These are phyloP conservation scores for Onthophagus sagittarius DNA, from an alignment of 2,888 invertebrate genomes.

Conservation along the genomic window DNA sequence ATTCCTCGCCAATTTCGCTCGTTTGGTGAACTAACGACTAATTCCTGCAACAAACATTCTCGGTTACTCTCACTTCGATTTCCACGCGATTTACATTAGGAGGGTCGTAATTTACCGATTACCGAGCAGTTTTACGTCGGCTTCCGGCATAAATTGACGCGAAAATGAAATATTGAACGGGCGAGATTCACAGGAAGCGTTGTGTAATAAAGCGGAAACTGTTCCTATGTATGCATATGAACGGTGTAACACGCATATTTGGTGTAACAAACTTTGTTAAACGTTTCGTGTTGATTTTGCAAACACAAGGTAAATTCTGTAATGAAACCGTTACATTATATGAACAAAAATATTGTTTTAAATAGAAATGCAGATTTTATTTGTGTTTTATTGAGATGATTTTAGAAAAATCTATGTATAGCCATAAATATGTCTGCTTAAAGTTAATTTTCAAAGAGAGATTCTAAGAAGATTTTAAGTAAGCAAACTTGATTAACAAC, in stretches of 20 bases:
- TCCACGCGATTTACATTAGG: background rate
- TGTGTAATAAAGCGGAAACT: background rate
- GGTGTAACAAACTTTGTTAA: background rate
- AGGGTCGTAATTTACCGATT: background rate
- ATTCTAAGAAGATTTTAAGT: background rate
- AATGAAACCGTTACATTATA: too few relatives aligned
- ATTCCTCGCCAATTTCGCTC: conserved; percentile 94
- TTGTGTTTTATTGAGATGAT: too few relatives aligned
- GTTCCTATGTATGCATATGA: background rate
- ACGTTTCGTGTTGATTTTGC: background rate
- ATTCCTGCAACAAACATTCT: conserved; percentile 60
- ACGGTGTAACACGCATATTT: background rate
- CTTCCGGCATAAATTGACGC: background rate
- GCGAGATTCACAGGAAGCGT: background rate
- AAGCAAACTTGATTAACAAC: background rate
- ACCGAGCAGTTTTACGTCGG: background rate
- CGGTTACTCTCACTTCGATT: background rate
- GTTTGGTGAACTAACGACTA: conserved; percentile 81
- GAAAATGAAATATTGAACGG: background rate
- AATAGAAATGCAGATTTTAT: too few relatives aligned
- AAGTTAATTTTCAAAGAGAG: background rate
- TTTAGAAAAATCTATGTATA: too few relatives aligned
- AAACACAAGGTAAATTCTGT: too few relatives aligned
- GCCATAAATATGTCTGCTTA: background rate
- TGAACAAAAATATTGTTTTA: too few relatives aligned